Evolutionary conservation across 2,113 vertebrate species (phyloP).

Genomic region (Tachysurus fulvidraco): DNA sequence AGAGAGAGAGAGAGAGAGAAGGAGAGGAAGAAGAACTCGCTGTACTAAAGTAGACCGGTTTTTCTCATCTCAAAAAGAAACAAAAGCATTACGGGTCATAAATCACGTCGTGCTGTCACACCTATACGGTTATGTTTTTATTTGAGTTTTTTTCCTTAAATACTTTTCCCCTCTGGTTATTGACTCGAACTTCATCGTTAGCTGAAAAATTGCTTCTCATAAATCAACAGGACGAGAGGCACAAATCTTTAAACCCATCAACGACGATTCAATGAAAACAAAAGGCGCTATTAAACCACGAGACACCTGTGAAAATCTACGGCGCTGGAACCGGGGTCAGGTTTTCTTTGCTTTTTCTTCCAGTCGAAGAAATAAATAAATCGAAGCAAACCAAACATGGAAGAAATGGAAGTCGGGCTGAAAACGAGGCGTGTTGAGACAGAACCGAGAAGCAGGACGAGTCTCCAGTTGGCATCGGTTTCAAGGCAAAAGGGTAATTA

Average conservation of each 20-base stretch:
- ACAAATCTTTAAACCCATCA: constrained; percentile 25
- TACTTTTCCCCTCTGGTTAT: constrained; percentile 23
- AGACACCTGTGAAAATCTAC: constrained; percentile 49
- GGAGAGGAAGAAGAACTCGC: constrained; percentile 4
- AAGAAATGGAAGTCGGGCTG: constrained; percentile 50
- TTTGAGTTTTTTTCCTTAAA: background rate
- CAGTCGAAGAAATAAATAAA: too few relatives aligned
- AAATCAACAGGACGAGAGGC: constrained; percentile 30
- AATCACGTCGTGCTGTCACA: constrained; percentile 12
- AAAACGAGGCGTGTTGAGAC: constrained; percentile 64
- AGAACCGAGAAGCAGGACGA: constrained; percentile 59
- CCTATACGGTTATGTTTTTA: constrained; percentile 15
- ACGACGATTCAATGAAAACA: constrained; percentile 37
- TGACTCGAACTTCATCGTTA: background rate
- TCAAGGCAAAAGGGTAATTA: constrained; percentile 76
- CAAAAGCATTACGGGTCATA: constrained; percentile 22
- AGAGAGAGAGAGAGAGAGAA: background rate
- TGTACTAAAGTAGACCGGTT: background rate
- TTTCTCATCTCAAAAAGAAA: background rate
- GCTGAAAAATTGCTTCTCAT: constrained; percentile 24
- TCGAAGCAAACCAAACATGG: background rate
- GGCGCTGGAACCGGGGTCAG: background rate
- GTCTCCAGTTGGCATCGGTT: constrained; percentile 73
- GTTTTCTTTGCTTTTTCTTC: background rate
- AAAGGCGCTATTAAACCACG: constrained; percentile 28